Evolutionary conservation across 2,888 invertebrate species (phyloP), one percentile per base, ranked within the genome.

Genomic region (Lordiphosa fenestrarum): DNA sequence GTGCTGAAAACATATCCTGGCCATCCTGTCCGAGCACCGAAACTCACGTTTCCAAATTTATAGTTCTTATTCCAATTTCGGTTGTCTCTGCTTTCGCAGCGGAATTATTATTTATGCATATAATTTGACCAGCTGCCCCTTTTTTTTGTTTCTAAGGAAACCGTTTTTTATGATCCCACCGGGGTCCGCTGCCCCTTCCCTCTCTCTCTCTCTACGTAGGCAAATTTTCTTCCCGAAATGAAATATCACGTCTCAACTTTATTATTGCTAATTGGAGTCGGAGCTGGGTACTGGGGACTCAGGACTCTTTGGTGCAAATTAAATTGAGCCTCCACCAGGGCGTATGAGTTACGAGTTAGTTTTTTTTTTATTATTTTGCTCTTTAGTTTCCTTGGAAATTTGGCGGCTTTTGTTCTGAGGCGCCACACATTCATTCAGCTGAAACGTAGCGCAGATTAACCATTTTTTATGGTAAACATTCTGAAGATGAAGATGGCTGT

Each of bases 31-130:
- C 46, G 23, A 38, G 9, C 21, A 15, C n/a, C 23, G 19, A 64
- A 39, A 30, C 64, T 67, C 80, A 71, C 76, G 73, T 80, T 61
- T 55, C 42, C 65, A 69, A 73, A 71, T 69, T 76, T 71, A 77
- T 78, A 84, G 74, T 69, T 75, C 59, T 53, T 54, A 64, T 77
- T 55, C 70, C 61, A 55, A 62, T 52, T 21, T 39, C 40, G 41
- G 48, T 47, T 53, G 37, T 42, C 52, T 62, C 63, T 53, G 57
- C 49, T 51, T 56, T 57, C 66, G 62, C 30, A 10, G 30, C 30
- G 30, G 78, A 77, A 86, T 87, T 85, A 85, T 85, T 85, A 87
- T 85, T 87, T 85, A 85, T 85, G 87, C 86, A 86, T 75, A 87
- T 85, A 87, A 87, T 87, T 85, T 86, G 73, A 41, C 53, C 87